These are phyloP conservation scores for Leptopilina drosophilae DNA, from an alignment of 2,888 invertebrate species.

Conservation along the genomic window DNA sequence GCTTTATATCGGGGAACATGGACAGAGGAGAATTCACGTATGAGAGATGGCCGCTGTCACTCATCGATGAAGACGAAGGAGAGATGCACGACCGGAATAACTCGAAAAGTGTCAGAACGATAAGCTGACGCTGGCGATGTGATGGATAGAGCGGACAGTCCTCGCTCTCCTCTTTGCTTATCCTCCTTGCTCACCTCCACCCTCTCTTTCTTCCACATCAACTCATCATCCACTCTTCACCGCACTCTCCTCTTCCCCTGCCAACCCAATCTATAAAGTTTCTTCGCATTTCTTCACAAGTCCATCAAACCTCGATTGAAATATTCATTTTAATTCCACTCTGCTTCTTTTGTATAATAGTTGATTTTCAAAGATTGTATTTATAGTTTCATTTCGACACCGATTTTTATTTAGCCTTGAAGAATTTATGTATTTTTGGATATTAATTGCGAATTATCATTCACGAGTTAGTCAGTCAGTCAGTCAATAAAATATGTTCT, in stretches of 20 bases:
- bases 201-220: conserved; percentile 42
- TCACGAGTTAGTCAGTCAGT: conserved; percentile 43
- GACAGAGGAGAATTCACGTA: conserved; percentile 44
- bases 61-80: conserved; percentile 52
- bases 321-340: conserved; percentile 9
- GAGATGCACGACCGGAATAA: conserved; percentile 73
- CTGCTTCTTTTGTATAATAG: neutral
- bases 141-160: conserved; percentile 69
- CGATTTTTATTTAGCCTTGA: neutral
- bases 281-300: conserved; percentile 16
- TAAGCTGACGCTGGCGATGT: conserved; percentile 77
- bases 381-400: neutral
- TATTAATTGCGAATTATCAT: no score
- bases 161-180: conserved; percentile 59
- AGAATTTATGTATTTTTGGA: neutral
- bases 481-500: no score
- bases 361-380: neutral
- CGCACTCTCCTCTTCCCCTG: conserved; percentile 52
- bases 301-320: conserved; percentile 26
- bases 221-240: conserved; percentile 47
- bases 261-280: conserved; percentile 12
- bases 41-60: conserved; percentile 46
- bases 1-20: conserved; percentile 44
- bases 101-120: conserved; percentile 77
- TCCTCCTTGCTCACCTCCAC: conserved; percentile 54